Conservation (phyloP, 1,140 invertebrate genomes). For the Ceratosolen solmsi region DNA sequence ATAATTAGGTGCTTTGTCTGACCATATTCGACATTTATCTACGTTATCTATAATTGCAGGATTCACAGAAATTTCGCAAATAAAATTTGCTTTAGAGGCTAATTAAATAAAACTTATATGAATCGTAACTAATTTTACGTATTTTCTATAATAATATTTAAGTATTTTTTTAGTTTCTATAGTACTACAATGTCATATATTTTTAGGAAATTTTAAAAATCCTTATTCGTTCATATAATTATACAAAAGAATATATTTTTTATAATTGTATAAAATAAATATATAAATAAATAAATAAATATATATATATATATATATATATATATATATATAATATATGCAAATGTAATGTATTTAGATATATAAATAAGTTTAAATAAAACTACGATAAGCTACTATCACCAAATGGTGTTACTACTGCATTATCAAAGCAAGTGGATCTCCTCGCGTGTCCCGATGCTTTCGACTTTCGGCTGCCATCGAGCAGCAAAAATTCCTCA, state of each 20-base stretch:
- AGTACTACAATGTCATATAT: no score
- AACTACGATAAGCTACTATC: no score
- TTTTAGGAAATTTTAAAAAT: no score
- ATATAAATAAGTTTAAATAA: no score
- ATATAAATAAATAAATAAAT: no score
- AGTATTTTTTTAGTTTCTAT: no score
- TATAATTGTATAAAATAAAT: no score
- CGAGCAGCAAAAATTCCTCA: neutral
- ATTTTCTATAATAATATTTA: neutral
- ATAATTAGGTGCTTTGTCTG: neutral
- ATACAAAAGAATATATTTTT: no score
- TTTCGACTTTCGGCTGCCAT: neutral
- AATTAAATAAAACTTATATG: neutral
- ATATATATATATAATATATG: no score
- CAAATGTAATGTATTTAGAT: no score
- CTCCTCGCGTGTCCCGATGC: neutral
- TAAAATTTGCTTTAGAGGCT: neutral
- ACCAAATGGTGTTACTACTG: neutral
- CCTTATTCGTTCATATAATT: no score
- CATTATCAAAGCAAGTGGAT: slow-evolving; percentile 10
- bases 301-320: no score
- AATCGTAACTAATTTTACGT: neutral
- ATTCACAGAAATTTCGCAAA: neutral
- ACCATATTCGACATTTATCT: neutral
- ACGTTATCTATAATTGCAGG: neutral